Percentiles rank a stretch among this genome's conserved stretches.
These are phyloP conservation scores for Ceyx cyanopectus DNA, from an alignment of 2,113 vertebrate species.

Conservation along the genomic window DNA sequence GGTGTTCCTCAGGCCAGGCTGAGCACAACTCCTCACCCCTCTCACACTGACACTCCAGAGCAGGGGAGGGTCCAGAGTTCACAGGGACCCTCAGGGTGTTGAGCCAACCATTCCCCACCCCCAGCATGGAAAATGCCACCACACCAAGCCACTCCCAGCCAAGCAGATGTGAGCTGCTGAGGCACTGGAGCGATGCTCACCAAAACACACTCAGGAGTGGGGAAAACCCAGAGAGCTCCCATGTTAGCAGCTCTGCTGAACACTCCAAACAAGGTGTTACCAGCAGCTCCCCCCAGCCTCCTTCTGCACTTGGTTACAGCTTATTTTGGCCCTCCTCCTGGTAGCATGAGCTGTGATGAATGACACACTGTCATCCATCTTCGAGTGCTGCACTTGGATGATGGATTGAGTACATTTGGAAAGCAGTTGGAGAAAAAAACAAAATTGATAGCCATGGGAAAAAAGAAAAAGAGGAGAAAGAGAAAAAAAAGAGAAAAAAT, in stretches of 20 bases:
- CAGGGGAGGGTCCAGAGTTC: background rate
- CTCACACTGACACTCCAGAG: background rate
- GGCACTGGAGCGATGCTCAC: background rate
- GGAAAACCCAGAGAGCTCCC: background rate
- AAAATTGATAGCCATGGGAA: constrained; percentile 32
- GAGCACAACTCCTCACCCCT: constrained; percentile 22
- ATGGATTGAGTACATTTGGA: constrained; percentile 55
- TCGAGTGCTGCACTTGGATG: background rate
- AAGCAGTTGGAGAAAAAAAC: constrained; percentile 5
- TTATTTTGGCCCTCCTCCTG: constrained; percentile 1
- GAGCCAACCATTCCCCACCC: background rate
- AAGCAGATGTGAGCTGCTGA: background rate
- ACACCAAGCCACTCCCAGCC: background rate
- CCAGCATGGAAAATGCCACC: background rate
- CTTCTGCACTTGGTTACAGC: background rate
- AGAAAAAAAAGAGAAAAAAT: background rate
- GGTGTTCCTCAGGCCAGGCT: constrained; percentile 40
- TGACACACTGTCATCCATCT: constrained; percentile 49
- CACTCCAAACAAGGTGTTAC: background rate
- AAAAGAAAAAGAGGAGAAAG: background rate
- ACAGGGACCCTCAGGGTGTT: background rate
- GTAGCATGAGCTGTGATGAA: constrained; percentile 29
- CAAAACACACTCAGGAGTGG: fast-evolving
- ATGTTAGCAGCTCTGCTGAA: background rate
- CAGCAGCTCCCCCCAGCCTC: background rate